Base-by-base conservation (phyloP, 2,888 invertebrate species). In the Nesidiocoris tenuis region DNA sequence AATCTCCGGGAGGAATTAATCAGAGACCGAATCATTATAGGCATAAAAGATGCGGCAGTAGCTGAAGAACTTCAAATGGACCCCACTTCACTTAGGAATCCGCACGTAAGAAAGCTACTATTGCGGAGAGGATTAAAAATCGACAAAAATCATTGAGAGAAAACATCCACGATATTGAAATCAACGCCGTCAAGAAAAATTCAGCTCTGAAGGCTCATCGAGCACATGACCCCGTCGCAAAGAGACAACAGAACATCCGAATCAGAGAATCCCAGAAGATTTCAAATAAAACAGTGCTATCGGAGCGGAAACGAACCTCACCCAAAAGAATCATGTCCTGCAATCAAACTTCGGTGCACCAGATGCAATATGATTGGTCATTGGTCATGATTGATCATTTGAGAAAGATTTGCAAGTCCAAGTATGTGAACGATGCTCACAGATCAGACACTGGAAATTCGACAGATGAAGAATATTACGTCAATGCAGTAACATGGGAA, bases 1-100 rank as follows among this genome's bases (percentile, higher is more conserved):
- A 72, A 61, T 2, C 23, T 80, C 23, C 77, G 78, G 55, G 80
- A 81, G 12, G 80, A 80, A 74, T 63, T 81, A 39, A 78, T 81
- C 21, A 64, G 81, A 55, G 81, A 81, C 71, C 71, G 78, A 71
- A 77, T 81, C 16, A 79, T 81, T n/a, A 79, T 80, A 7, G 77
- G 77, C 12, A 7, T 39, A 12, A 3, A n/a, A 2, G 70, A 70
- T 12, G 23, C 16, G 2, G 59, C 56, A n/a, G 17, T 70, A 9
- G 70, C 56, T 54, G 56, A 57, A 21, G 21, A 57, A 16, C 18
- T 70, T 9, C 59, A 57, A 1, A 59, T 57, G 23, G 59, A 70
- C 9, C 23, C 57, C 0, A 17, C 1, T 22, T 59, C 1, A 70
- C 57, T 0, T 17, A 57, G 2, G 23, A 70, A 21, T 22, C 56